Percentiles rank a stretch among this genome's conserved stretches.
These are phyloP conservation scores for Takifugu flavidus DNA, from an alignment of 2,113 vertebrate genomes.

Conservation along the genomic window DNA sequence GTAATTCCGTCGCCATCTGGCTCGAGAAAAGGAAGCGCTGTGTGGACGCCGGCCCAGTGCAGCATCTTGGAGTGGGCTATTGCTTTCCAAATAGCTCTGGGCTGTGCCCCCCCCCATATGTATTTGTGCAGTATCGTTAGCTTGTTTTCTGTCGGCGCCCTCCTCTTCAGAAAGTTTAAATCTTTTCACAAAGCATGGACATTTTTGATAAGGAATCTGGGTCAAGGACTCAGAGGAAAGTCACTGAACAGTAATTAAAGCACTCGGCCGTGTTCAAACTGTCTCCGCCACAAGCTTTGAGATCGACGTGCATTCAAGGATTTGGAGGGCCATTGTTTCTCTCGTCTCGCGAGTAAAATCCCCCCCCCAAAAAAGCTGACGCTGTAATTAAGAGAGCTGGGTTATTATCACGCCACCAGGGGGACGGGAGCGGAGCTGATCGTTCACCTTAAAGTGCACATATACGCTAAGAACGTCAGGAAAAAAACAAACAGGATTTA, in stretches of 20 bases:
- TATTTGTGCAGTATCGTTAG: slow-evolving; percentile 68
- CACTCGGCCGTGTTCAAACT: slow-evolving; percentile 49
- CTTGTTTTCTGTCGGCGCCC: slow-evolving; percentile 58
- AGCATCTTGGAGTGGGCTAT: slow-evolving; percentile 87
- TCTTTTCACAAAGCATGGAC: slow-evolving; percentile 68
- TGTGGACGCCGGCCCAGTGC: slow-evolving; percentile 79
- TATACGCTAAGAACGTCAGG: slow-evolving; percentile 36
- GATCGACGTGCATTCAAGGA: slow-evolving; percentile 74
- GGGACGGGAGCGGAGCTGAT: slow-evolving; percentile 20
- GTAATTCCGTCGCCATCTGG: slow-evolving; percentile 86
- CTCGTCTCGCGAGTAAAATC: slow-evolving; percentile 67
- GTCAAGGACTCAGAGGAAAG: slow-evolving; percentile 76
- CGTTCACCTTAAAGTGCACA: slow-evolving; percentile 43
- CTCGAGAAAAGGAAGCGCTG: slow-evolving; percentile 78
- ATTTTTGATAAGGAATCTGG: slow-evolving; percentile 76
- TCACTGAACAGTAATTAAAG: slow-evolving; percentile 74
- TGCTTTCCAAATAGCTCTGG: slow-evolving; percentile 78
- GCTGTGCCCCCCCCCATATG: slow-evolving; percentile 72
- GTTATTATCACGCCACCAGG: slow-evolving; percentile 60
- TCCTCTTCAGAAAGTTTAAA: slow-evolving; percentile 67
- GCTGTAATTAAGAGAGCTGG: slow-evolving; percentile 70
- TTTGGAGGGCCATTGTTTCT: slow-evolving; percentile 74
- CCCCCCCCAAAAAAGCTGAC: slow-evolving; percentile 31
- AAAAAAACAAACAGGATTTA: slow-evolving; percentile 39
- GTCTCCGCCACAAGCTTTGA: slow-evolving; percentile 60